Conservation (phyloP, 2,888 invertebrate genomes). For the Clunio marinus region DNA sequence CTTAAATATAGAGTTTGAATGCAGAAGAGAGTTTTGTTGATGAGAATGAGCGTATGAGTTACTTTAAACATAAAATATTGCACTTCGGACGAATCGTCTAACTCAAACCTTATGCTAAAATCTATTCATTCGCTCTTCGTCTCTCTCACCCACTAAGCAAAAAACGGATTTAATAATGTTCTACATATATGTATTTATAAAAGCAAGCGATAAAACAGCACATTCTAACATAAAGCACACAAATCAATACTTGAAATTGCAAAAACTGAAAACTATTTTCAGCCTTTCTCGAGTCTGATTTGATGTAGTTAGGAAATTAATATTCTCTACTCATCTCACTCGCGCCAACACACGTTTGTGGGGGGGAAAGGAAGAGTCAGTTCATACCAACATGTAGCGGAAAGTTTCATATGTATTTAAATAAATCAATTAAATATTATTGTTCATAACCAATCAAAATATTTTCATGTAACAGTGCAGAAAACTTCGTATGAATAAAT, state of each 20-base stretch:
- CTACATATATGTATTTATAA: constrained; percentile 21
- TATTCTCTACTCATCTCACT: constrained; percentile 22
- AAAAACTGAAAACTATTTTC: constrained; percentile 35
- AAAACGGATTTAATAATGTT: constrained; percentile 12
- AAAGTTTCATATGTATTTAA: background rate
- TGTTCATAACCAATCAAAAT: constrained; percentile 38
- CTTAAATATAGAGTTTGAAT: background rate
- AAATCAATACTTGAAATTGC: constrained; percentile 37
- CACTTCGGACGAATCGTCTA: background rate
- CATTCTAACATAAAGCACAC: constrained; percentile 33
- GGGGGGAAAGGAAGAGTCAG: too few relatives aligned
- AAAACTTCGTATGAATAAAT: constrained; percentile 15
- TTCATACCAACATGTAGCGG: background rate
- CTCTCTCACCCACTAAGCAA: background rate
- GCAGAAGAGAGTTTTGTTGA: background rate
- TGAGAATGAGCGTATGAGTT: background rate
- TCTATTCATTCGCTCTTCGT: too few relatives aligned
- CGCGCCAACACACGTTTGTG: too few relatives aligned
- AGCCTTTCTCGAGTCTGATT: constrained; percentile 9
- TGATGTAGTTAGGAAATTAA: constrained; percentile 20
- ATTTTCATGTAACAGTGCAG: constrained; percentile 30
- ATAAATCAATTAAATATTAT: constrained; percentile 15
- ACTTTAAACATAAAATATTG: background rate
- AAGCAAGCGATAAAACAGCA: background rate
- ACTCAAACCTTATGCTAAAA: constrained; percentile 8